Evolutionary conservation across 2,888 invertebrate species (phyloP), one percentile per base, ranked within the genome.

Genomic region (Chalcosyrphus nemorum): DNA sequence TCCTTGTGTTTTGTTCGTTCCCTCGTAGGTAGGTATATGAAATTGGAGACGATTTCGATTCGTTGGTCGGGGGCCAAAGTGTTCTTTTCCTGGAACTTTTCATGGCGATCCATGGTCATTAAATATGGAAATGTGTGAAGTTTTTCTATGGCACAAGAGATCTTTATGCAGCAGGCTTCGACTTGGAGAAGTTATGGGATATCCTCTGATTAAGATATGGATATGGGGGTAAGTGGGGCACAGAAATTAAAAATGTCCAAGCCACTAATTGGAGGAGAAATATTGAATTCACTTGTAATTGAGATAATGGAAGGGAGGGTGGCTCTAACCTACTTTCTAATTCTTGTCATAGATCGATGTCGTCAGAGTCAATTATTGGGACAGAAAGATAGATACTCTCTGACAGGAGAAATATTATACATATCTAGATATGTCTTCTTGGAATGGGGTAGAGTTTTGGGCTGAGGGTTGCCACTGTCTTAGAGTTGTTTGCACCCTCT

Each of bases 51-150:
- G 68, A 70, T 77, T 76, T 43, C 61, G 32, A 24, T 50, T 59
- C 50, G 13, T 43, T 45, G n/a, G n/a, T 35, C 13, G 11, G 47
- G 24, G 56, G 29, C 38, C 19, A 72, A 38, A 45, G 56, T 70
- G 50, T 65, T 47, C 38, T 59, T 70, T 57, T 45, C 43, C 52
- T 50, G 21, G 61, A 78, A 74, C 78, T 78, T 74, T 57, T 75
- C 52, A 43, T n/a, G 57, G 52, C 80, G 63, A 70, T 80, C 57
- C 57, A 65, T 80, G 74, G 84, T 84, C 84, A 84, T 84, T 84
- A 84, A 84, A 84, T 80, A 84, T 84, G 84, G 84, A 84, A 84
- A 84, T 84, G 84, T 84, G 80, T 84, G 74, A 80, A 84, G 80
- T 84, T 84, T 66, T 81, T 76, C 61, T 61, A 54, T 27, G 81